Base-by-base conservation (phyloP, 2,888 invertebrate genomes). In the Meganola albula region DNA sequence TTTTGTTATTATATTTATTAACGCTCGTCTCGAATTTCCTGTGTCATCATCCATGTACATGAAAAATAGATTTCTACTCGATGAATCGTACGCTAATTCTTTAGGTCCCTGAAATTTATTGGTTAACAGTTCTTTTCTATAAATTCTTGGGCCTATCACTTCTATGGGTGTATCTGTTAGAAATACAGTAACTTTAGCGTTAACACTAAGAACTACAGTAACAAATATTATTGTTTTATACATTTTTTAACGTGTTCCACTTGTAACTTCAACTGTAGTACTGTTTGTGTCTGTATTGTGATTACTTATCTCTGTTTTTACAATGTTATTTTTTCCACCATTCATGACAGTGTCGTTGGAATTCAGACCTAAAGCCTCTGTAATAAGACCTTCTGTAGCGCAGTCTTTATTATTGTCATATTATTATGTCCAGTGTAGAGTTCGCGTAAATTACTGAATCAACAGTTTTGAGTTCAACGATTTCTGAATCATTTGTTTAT, bases 11-110 rank as follows among this genome's bases (percentile, higher is more conserved):
- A 77, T 47, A 43, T 84, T 84, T 1, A 83, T 44, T 22, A 42
- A 64, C 3, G 77, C 83, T 12, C 84, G 55, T 31, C 82, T 76
- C 1, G 84, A 82, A 32, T 83, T 77, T 40, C 75, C 70, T 37
- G 76, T 31, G 2, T 38, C 34, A 24, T 77, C 75, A 12, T 84
- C 83, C 83, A 84, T 84, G 54, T 80, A 78, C 74, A 78, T 78
- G 40, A 84, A 84, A 37, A 63, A 83, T 2, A 84, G 53, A 27
- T 77, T 80, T 59, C 82, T 62, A 34, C 68, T 78, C 1, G 73
- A 57, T 0, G 82, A 80, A 37, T 84, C 84, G 42, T 82, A 84
- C 0, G 77, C 67, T 11, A 84, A 39, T 25, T 84, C 84, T 33
- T 71, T 82, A 0, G 78, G 77, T 5, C 63, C 62, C 11, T 55